Conservation (phyloP, 1,140 invertebrate species). For the Daktulosphaira vitifoliae region DNA sequence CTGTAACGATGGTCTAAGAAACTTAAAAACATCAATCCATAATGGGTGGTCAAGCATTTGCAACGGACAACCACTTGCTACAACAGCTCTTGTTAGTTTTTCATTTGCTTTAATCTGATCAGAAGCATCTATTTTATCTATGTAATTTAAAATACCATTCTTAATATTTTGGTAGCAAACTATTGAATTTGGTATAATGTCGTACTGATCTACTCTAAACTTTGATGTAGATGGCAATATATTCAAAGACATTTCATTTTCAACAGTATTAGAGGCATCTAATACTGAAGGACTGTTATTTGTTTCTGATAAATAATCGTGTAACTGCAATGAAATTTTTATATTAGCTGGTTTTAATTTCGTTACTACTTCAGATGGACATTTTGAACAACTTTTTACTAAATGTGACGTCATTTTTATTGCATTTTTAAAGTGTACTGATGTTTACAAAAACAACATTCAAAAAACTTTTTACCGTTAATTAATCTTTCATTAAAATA, state of each 20-base stretch:
- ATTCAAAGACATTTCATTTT: no score
- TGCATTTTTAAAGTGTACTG: neutral
- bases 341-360: neutral
- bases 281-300: neutral
- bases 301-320: neutral
- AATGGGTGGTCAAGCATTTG: slow-evolving; percentile 36
- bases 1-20: slow-evolving; percentile 31
- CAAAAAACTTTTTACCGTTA: neutral
- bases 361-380: neutral
- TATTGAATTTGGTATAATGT: neutral
- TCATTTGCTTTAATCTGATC: neutral
- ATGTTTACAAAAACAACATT: neutral
- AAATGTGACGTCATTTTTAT: neutral
- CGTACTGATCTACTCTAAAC: neutral
- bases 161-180: neutral
- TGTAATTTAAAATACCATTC: neutral
- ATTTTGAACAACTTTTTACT: neutral
- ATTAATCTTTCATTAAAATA: no score
- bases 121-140: neutral
- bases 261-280: neutral
- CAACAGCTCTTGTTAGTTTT: slow-evolving; percentile 29
- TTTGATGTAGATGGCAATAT: neutral
- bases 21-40: slow-evolving; percentile 36
- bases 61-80: slow-evolving; percentile 34
- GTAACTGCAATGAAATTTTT: no score